Conservation (phyloP, 2,797 vertebrate genomes). For the Parambassis ranga region DNA sequence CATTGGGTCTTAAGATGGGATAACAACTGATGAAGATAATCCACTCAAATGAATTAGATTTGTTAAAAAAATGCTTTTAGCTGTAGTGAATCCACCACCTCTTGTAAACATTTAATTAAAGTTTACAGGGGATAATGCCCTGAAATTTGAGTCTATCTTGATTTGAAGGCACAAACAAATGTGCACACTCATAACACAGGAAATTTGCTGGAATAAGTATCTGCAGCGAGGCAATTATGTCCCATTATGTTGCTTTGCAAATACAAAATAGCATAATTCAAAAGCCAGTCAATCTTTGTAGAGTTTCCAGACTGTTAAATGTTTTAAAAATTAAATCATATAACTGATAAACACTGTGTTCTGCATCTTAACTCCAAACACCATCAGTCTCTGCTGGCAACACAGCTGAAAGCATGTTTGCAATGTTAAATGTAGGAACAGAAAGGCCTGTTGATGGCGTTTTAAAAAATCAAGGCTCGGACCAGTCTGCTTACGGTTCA, state of each 20-base stretch:
- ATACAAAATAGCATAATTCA: conserved; percentile 26
- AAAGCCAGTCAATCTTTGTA: not conserved
- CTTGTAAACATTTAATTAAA: conserved; percentile 69
- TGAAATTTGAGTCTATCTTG: conserved; percentile 49
- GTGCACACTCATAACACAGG: conserved; percentile 45
- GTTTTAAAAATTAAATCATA: conserved; percentile 18
- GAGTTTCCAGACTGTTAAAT: not conserved
- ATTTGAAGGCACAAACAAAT: conserved; percentile 55
- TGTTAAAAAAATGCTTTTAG: conserved; percentile 57
- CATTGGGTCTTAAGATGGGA: conserved; percentile 69
- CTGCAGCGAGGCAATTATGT: conserved; percentile 45
- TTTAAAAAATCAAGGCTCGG: conserved; percentile 61
- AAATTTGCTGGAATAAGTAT: conserved; percentile 54
- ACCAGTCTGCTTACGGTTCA: conserved; percentile 21
- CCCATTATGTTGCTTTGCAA: conserved; percentile 43
- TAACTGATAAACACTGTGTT: not conserved
- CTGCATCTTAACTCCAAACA: conserved; percentile 1
- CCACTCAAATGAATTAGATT: conserved; percentile 75
- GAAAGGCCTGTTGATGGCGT: conserved; percentile 1
- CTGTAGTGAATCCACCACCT: conserved; percentile 35
- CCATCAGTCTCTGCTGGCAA: not conserved
- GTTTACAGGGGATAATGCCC: conserved; percentile 42
- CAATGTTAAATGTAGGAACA: not conserved
- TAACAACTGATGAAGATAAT: conserved; percentile 74
- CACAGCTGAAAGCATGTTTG: not conserved